A percentile compares a stretch with the other conserved stretches of the same genome.
Evolutionary conservation across 2,113 vertebrate species (phyloP).

Genomic region (Macheiramphus alcinus): DNA sequence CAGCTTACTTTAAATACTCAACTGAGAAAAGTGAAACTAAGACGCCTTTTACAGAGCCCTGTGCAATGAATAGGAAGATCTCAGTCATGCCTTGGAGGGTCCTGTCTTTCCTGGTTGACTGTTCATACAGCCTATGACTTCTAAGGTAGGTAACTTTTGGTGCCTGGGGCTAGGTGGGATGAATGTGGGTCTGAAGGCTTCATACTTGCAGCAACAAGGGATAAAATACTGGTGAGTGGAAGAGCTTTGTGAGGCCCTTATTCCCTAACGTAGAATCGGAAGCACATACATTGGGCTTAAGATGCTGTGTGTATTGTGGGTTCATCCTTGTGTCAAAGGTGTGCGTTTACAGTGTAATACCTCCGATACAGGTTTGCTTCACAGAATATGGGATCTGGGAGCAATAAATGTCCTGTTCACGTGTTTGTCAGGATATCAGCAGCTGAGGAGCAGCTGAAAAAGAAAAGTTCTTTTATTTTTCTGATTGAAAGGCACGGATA

Average conservation of each 20-base stretch:
- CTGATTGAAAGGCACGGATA: background rate
- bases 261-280: background rate
- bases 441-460: background rate
- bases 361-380: background rate
- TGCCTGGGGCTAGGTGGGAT: background rate
- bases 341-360: background rate
- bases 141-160: background rate
- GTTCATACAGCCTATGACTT: background rate
- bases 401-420: background rate
- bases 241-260: background rate
- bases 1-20: background rate
- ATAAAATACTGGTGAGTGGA: background rate
- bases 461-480: background rate
- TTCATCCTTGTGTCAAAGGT: background rate
- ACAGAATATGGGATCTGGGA: background rate
- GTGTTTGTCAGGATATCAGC: background rate
- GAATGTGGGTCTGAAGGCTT: background rate
- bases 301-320: background rate
- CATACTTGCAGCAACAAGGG: background rate
- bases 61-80: background rate
- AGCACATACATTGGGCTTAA: accelerated
- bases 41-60: background rate
- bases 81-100: background rate
- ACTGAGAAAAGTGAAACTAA: background rate
- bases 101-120: background rate